Base-by-base conservation (phyloP, 1,140 invertebrate species). In the Hetaerina americana region DNA sequence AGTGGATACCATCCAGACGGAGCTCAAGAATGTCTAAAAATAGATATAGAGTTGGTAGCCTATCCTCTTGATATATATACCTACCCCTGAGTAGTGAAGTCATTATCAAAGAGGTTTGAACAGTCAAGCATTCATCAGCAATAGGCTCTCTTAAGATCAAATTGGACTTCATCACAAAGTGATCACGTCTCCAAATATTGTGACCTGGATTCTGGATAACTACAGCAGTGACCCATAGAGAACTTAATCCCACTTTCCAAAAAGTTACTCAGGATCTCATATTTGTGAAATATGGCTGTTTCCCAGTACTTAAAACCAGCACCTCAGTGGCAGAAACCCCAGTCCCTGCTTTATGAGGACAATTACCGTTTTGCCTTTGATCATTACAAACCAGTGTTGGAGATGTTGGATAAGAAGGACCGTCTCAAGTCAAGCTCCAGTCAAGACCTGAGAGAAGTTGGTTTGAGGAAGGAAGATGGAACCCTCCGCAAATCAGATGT, bases 331-430 rank as follows among this genome's bases (percentile, higher is more conserved):
- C 75, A 82, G 49, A 80, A 86, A 76, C 88, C 88, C 0, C 84
- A 86, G n/a, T 89, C 88, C 0, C 80, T 84, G 26, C 86, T 89
- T 26, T 93, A 93, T 78, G 87, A 90, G 74, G 86, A 88, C 77
- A 93, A 92, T 81, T 93, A 93, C 80, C 87, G 87, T 31, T 90
- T 88, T 74, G 90, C 88, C 5, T 90, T 92, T 69, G 90, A 92
- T 77, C 91, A 86, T 78, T 92, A 92, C 79, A 89, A 92, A 77
- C 90, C 90, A 12, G 91, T 92, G 90, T 87, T 93, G 72, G 90
- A 92, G 77, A 92, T 92, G 76, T 86, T 93, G 71, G 87, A 90
- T 75, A 77, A 10, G 10, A 57, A 57, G 40, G 22, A n/a, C 22
- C 40, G 40, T n/a, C 15, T 57, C 10, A 57, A 57, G 40, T 57